Evolutionary conservation across 2,797 vertebrate genomes (phyloP), one percentile per base, ranked within the genome.

Genomic region (Linurgus olivaceus): DNA sequence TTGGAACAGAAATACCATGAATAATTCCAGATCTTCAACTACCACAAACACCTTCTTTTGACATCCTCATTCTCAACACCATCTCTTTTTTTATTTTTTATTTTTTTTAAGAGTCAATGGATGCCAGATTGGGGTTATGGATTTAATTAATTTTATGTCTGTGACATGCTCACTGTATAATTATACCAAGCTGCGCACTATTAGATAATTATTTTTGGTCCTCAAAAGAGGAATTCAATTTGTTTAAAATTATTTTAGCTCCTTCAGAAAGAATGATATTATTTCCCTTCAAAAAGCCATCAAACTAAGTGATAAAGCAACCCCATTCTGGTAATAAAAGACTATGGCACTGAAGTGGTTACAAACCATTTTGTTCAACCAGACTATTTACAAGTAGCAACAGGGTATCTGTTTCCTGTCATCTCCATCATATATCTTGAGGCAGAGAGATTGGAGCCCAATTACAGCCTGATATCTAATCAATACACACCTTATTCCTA

Each of bases 381-480:
- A 99, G 98, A 99, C 98, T 98, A 98, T 99, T 99, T 99, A 99
- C 99, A 99, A 98, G 98, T 98, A 98, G 98, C 98, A 98, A 98
- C 98, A 98, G 97, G 96, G 98, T 98, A 99, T 99, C 98, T 98
- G 98, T 98, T 99, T 99, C 98, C 98, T 99, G 99, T 99, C 99
- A 99, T 98, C 98, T 98, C 98, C 99, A 98, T 99, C 99, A 99
- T 99, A 99, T 99, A 98, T 98, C 98, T 98, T 96, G 98, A 98
- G 98, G 98, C 98, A 98, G 98, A 98, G 98, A 99, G 99, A 99
- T 99, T 98, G 98, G 98, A 99, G 99, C 99, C 99, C 99, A 99
- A 99, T 99, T 99, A 99, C 98, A 97, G 98, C 84, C 98, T 99
- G 99, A 99, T 99, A 99, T 99, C 99, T 99, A 99, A 99, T 99